phyloP scores from a whole-genome alignment of 1,140 invertebrate species.

The Apis laboriosa region DNA sequence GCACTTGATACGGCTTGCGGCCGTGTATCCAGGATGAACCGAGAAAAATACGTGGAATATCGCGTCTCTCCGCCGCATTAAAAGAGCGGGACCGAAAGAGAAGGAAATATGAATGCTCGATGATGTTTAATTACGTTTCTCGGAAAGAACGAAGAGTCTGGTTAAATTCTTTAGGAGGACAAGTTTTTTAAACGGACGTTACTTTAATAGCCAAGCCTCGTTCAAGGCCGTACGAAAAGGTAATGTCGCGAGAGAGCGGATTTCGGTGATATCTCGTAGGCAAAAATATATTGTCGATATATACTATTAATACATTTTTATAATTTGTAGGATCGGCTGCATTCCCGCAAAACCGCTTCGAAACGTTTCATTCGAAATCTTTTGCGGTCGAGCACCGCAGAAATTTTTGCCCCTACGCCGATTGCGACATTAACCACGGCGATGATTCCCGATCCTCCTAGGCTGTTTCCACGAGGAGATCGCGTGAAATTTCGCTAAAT shows the following conservation, averaged over 20 bases:
- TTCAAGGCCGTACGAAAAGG: slow-evolving; percentile 37
- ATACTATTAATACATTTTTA: background rate
- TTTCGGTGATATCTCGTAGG: background rate
- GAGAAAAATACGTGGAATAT: slow-evolving; percentile 55
- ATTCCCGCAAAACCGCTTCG: slow-evolving; percentile 34
- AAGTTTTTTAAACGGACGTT: slow-evolving; percentile 55
- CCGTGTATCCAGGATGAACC: slow-evolving; percentile 43
- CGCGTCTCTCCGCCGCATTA: slow-evolving; percentile 23
- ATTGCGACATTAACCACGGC: background rate
- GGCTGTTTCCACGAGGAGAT: background rate
- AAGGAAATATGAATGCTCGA: no score
- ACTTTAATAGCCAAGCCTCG: slow-evolving; percentile 58
- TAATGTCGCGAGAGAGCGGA: slow-evolving; percentile 31
- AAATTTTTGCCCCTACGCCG: slow-evolving; percentile 12
- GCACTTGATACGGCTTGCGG: slow-evolving; percentile 60
- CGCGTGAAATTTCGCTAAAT: no score
- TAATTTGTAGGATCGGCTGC: slow-evolving; percentile 29
- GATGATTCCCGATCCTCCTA: background rate
- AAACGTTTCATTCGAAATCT: slow-evolving; percentile 46
- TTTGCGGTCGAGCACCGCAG: slow-evolving; percentile 32
- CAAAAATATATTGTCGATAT: background rate
- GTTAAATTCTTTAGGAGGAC: background rate
- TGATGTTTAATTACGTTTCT: no score
- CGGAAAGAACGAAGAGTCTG: no score
- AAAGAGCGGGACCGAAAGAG: no score